Percentiles rank a stretch among this genome's conserved stretches.
These are phyloP conservation scores for Arvicola amphibius DNA, from an alignment of 2,797 vertebrate genomes.

Conservation along the genomic window DNA sequence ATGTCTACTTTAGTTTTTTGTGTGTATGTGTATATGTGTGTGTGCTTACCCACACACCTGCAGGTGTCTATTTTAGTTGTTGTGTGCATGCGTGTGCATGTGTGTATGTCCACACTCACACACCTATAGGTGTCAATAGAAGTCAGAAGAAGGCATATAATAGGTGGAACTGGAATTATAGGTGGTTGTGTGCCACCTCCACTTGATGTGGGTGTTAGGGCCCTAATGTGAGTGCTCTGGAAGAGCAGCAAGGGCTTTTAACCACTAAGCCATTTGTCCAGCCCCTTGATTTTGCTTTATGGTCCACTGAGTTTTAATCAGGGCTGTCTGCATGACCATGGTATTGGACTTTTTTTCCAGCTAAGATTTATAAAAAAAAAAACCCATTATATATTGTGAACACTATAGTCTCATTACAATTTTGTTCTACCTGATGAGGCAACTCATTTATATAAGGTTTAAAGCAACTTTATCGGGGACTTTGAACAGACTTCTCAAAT, in stretches of 20 bases:
- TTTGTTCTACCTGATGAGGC: neutral
- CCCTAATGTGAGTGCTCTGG: neutral
- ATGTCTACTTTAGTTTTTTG: neutral
- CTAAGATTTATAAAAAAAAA: neutral
- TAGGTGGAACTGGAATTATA: too few species aligned
- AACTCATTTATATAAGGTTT: neutral
- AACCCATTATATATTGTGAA: neutral
- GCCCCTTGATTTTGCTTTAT: neutral
- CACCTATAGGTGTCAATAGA: neutral
- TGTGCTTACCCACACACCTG: neutral
- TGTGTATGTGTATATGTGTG: neutral
- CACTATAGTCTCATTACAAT: neutral
- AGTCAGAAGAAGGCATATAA: neutral
- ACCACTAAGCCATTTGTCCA: neutral
- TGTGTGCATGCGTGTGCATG: too few species aligned
- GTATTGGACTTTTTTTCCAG: neutral
- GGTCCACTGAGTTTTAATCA: neutral
- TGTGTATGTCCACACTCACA: too few species aligned
- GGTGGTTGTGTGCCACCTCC: neutral
- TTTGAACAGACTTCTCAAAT: slow-evolving; percentile 15
- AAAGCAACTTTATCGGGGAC: neutral
- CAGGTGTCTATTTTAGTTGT: neutral
- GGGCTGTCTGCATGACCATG: neutral
- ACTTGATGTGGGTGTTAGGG: neutral
- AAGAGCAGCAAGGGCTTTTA: neutral